phyloP scores from a whole-genome alignment of 2,797 vertebrate genomes.

The Gymnothorax reevesii region DNA sequence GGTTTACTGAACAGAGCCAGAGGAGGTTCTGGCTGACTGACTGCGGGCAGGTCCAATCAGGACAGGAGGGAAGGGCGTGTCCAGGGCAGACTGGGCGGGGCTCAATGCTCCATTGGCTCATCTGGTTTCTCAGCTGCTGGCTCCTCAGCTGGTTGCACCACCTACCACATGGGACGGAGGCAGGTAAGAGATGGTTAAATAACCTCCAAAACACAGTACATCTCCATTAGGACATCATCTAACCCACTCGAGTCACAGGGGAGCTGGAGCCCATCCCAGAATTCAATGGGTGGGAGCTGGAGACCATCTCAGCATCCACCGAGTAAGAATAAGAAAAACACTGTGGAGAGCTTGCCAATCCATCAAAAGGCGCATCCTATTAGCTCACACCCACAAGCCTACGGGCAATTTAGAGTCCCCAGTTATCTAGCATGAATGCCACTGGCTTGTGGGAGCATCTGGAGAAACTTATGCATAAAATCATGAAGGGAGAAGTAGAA shows the following conservation, averaged over 20 bases:
- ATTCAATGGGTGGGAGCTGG: no score
- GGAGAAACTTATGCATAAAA: no score
- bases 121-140: constrained; percentile 74
- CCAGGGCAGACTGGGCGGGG: not conserved
- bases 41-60: not conserved
- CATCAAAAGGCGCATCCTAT: no score
- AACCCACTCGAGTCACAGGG: not conserved
- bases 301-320: no score
- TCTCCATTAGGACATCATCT: not conserved
- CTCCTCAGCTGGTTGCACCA: constrained; percentile 80
- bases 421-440: no score
- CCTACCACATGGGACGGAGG: constrained; percentile 60
- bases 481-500: no score
- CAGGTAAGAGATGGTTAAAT: not conserved
- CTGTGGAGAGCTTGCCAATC: no score
- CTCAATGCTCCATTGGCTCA: constrained; percentile 94
- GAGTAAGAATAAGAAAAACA: no score
- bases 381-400: no score
- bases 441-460: no score
- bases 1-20: not conserved
- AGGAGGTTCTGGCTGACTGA: not conserved
- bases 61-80: not conserved
- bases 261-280: no score
- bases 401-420: no score
- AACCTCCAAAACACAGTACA: not conserved